phyloP scores from a whole-genome alignment of 2,888 invertebrate genomes.

The Steinernema hermaphroditum region DNA sequence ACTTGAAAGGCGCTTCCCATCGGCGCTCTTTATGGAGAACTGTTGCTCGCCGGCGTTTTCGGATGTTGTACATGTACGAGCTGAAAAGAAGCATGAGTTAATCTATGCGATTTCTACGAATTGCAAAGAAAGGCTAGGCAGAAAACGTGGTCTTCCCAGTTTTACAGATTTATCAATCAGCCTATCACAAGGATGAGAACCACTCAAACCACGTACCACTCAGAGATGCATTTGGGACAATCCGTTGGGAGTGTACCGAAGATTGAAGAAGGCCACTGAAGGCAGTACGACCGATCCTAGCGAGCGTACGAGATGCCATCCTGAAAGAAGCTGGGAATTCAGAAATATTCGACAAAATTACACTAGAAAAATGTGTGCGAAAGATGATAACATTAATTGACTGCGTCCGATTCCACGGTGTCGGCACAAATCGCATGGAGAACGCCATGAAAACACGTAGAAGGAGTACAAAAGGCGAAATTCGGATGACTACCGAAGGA shows the following conservation, averaged over 20 bases:
- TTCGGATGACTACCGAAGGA: too few relatives aligned
- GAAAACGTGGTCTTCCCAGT: too few relatives aligned
- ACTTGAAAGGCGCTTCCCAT: constrained; percentile 13
- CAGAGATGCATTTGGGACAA: too few relatives aligned
- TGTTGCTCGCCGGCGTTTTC: not conserved
- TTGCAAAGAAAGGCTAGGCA: not conserved
- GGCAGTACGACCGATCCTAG: not conserved
- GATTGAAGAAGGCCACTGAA: not conserved
- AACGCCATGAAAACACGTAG: not conserved
- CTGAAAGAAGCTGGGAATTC: not conserved
- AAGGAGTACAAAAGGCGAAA: too few relatives aligned
- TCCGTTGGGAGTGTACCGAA: not conserved
- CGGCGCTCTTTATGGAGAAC: not conserved
- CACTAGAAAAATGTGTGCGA: not conserved
- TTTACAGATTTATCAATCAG: too few relatives aligned
- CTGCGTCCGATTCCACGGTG: not conserved
- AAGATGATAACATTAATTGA: not conserved
- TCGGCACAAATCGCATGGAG: not conserved
- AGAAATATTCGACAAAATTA: not conserved
- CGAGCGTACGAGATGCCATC: not conserved
- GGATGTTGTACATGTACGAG: not conserved
- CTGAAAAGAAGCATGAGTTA: too few relatives aligned
- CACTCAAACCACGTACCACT: too few relatives aligned
- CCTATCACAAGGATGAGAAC: too few relatives aligned
- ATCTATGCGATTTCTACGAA: too few relatives aligned